Base-by-base conservation (phyloP, 2,797 vertebrate species). In the Huso huso region DNA sequence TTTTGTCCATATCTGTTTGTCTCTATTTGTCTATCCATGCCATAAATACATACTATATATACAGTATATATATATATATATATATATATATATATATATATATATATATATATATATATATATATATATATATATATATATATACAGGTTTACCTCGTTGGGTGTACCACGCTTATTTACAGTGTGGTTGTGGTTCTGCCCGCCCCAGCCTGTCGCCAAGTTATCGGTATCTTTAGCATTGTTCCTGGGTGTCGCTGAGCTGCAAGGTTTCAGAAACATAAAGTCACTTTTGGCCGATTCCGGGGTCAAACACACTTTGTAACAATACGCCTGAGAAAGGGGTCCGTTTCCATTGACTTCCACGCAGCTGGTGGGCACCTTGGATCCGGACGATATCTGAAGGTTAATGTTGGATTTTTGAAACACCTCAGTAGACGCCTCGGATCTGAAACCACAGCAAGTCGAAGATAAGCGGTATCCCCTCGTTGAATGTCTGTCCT, bases 281-380 rank as follows among this genome's bases (percentile, higher is more conserved):
- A 96, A 95, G 87, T 95, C 93, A n/a, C 93, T 93, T 82, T 95
- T 93, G 71, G 92, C 88, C 2, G 93, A 95, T 73, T 94, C 93
- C 0, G 94, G 93, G 51, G 88, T 92, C 9, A 95, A 85, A 74
- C 93, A 95, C 69, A 94, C 92, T 85, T 94, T 94, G 74, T 96
- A 96, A 80, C 93, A 94, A 72, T 95, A 96, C 10, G 91, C 91
- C 0, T 93, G 93, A 18, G 87, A 85, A 6, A 86, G 79, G 61
- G 88, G 83, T 11, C 86, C 87, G 6, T 82, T 88, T 23, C 76
- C 86, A 0, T 88, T 89, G 65, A 81, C 79, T 49, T 94, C 91
- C 57, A 91, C 85, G 70, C 91, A 92, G 79, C 89, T 87, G 69
- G 90, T 81, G 13, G 92, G 86, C 3, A 85, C 78, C 81, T 92